Conservation (phyloP, 2,888 invertebrate genomes). For the Watsonalla binaria region DNA sequence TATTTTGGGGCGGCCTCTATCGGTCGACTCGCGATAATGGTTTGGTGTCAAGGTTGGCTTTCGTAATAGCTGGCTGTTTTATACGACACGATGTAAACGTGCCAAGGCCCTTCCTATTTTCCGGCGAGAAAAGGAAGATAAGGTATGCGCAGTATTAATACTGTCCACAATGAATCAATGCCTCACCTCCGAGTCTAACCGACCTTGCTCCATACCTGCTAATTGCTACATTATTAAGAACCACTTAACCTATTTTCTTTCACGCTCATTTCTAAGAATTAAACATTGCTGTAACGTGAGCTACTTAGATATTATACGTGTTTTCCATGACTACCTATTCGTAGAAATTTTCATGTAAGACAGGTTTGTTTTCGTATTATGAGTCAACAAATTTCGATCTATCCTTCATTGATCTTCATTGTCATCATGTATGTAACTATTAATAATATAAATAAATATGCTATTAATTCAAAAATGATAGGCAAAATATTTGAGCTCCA, state of each 20-base stretch:
- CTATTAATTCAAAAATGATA: too few relatives aligned
- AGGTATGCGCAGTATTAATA: conserved; percentile 25
- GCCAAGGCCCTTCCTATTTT: conserved; percentile 62
- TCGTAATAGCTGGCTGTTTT: conserved; percentile 51
- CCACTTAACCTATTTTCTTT: conserved; percentile 67
- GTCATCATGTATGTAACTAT: neutral
- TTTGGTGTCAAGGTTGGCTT: conserved; percentile 72
- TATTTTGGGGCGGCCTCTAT: conserved; percentile 71
- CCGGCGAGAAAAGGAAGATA: conserved; percentile 38
- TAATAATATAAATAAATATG: neutral
- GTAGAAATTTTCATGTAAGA: neutral
- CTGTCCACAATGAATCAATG: conserved; percentile 21
- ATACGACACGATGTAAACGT: conserved; percentile 45
- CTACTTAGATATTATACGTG: neutral
- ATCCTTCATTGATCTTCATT: neutral
- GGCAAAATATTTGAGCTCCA: too few relatives aligned
- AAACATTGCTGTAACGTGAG: conserved; percentile 15
- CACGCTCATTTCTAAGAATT: conserved; percentile 55
- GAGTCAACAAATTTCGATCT: neutral
- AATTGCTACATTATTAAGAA: conserved; percentile 72
- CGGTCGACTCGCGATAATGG: conserved; percentile 65
- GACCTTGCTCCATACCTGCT: conserved; percentile 59
- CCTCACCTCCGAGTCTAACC: conserved; percentile 39
- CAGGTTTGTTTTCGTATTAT: neutral
- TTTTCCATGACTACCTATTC: neutral